Conservation (phyloP, 2,113 vertebrate genomes). For the Brachyhypopomus gauderio region DNA sequence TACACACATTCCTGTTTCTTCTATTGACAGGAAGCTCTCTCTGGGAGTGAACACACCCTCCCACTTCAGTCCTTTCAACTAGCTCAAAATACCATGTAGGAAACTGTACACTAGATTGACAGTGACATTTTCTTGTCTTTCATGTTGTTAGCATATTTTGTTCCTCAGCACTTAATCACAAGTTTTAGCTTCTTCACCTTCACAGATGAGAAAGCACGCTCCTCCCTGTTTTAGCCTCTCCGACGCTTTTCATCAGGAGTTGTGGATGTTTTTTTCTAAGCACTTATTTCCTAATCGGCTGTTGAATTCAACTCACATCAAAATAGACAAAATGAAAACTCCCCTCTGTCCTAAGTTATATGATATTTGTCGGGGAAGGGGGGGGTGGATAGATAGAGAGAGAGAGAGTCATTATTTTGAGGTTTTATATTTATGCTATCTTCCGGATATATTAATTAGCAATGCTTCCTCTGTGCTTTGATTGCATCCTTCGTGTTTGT, state of each 20-base stretch:
- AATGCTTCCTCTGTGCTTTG: not conserved
- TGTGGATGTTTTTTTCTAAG: slow-evolving; percentile 3
- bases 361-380: not conserved
- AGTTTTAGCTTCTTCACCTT: not conserved
- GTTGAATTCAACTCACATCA: not conserved
- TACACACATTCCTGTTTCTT: slow-evolving; percentile 25
- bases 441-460: not conserved
- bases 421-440: not conserved
- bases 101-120: not conserved
- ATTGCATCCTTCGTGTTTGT: not conserved
- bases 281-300: slow-evolving; percentile 1
- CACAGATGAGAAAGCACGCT: not conserved
- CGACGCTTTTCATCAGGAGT: not conserved
- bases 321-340: slow-evolving; percentile 16
- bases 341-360: not conserved
- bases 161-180: not conserved
- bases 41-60: slow-evolving; percentile 33
- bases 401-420: not conserved
- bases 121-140: not conserved
- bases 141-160: not conserved
- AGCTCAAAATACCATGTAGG: slow-evolving; percentile 3
- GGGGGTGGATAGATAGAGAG: not conserved
- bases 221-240: not conserved
- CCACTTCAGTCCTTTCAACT: slow-evolving; percentile 34
- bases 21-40: slow-evolving; percentile 39